A percentile compares a stretch with the other conserved stretches of the same genome.
Evolutionary conservation across 2,113 vertebrate species (phyloP).

Genomic region (Sialia sialis): DNA sequence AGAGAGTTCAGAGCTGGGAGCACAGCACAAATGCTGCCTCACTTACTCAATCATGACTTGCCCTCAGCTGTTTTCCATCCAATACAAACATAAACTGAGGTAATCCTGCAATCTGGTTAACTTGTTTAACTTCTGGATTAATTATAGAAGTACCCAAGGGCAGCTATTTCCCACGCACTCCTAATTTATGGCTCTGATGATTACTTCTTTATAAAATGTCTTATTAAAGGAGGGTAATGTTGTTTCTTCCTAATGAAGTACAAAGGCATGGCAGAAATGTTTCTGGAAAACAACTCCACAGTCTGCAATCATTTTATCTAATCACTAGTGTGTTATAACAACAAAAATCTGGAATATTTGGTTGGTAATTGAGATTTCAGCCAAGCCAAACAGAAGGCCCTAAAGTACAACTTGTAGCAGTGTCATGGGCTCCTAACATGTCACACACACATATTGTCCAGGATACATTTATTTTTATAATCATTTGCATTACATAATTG

Average conservation of each 20-base stretch:
- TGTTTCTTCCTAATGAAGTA: conserved; percentile 39
- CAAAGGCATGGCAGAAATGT: conserved; percentile 7
- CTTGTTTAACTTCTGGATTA: conserved; percentile 60
- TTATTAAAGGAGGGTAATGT: conserved; percentile 28
- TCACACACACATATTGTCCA: neutral
- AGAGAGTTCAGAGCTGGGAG: neutral
- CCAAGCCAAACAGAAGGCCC: neutral
- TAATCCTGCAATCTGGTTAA: conserved; percentile 53
- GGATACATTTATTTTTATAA: conserved; percentile 25
- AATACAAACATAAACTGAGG: conserved; percentile 50
- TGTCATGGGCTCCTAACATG: neutral
- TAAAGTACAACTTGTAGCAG: neutral
- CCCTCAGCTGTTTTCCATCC: conserved; percentile 58
- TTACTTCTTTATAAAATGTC: conserved; percentile 28
- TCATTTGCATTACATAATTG: conserved; percentile 34
- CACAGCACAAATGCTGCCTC: neutral
- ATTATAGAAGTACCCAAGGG: conserved; percentile 60
- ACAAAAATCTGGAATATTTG: neutral
- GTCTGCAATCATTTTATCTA: conserved; percentile 39
- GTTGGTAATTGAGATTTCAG: neutral
- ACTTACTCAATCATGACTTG: conserved; percentile 10
- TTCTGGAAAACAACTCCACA: conserved; percentile 39
- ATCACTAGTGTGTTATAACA: neutral
- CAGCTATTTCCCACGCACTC: conserved; percentile 43
- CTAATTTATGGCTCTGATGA: conserved; percentile 37